Base-by-base conservation (phyloP, 2,888 invertebrate genomes). In the Spisula subtruncata region DNA sequence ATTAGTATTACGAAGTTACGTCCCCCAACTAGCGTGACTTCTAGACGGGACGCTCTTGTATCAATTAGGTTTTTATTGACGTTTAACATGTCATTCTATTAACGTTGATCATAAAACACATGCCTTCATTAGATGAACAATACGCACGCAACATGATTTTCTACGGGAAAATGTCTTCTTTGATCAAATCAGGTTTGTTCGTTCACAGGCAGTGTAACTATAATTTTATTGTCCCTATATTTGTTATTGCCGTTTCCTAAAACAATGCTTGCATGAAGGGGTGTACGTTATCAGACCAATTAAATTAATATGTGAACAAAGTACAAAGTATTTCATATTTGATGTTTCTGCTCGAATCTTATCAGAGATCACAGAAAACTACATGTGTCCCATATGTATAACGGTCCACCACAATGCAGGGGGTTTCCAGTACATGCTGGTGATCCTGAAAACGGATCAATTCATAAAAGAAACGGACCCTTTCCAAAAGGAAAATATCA, bases 21-120 rank as follows among this genome's bases (percentile, higher is more conserved):
- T 48, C 66, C 25, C 12, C 4, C 29, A 48, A 32, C 51, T 29
- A 48, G 32, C 51, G 18, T 71, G 75, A 75, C 48, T 32, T 1
- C 35, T 56, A 80, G 85, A 80, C 85, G 85, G 79, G 56, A 56
- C 29, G n/a, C 48, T 56, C 41, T 79, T 56, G 51, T 35, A 79
- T 85, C 51, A 85, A 75, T 85, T 75, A 79, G 32, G 10, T 75
- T 83, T 84, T 81, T 86, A 86, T 86, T 66, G 86, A 81, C 60
- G 60, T 86, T 86, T 86, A 66, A 81, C 86, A 86, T 66, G 86
- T 46, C n/a, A 81, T 5, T 48, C 81, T 81, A 86, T 86, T 86
- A 86, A 48, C 48, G 48, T 29, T 83, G 25, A 25, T 41, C 25
- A 4, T 25, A 29, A 54, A 35, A 71, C 46, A 71, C 83, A 66